These are phyloP conservation scores for Heteromyza rotundicornis DNA, from an alignment of 2,888 invertebrate species.

Conservation along the genomic window DNA sequence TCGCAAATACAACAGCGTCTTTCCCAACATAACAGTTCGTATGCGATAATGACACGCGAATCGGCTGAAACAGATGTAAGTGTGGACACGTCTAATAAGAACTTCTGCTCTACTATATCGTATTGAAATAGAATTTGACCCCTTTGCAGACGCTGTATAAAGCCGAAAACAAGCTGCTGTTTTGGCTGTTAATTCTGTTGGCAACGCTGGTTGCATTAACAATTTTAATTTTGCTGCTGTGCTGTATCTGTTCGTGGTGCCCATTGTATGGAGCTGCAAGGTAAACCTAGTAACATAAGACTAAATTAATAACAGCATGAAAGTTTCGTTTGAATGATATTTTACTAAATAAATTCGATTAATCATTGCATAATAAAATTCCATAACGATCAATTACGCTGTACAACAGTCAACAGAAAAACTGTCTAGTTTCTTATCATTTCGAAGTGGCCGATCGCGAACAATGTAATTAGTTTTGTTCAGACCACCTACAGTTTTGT, in stretches of 20 bases:
- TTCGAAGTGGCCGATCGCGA: too few relatives aligned
- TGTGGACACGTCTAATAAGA: slow-evolving; percentile 16
- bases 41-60: slow-evolving; percentile 55
- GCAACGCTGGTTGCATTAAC: slow-evolving; percentile 77
- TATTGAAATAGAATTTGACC: slow-evolving; percentile 40
- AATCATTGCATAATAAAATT: too few relatives aligned
- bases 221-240: slow-evolving; percentile 75
- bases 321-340: too few relatives aligned
- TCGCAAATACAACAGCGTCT: slow-evolving; percentile 74
- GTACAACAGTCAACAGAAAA: too few relatives aligned
- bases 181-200: slow-evolving; percentile 80
- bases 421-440: too few relatives aligned
- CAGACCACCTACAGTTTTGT: too few relatives aligned
- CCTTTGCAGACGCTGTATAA: slow-evolving; percentile 72
- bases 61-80: slow-evolving; percentile 55
- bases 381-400: too few relatives aligned
- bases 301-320: too few relatives aligned
- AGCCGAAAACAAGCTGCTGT: slow-evolving; percentile 74
- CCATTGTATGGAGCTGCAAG: slow-evolving; percentile 81
- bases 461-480: too few relatives aligned
- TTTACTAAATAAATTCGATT: too few relatives aligned
- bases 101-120: not conserved
- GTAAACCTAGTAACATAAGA: too few relatives aligned
- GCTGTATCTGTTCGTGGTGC: slow-evolving; percentile 85
- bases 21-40: slow-evolving; percentile 61